Conservation (phyloP, 2,113 vertebrate genomes). For the Ceyx margarethae region DNA sequence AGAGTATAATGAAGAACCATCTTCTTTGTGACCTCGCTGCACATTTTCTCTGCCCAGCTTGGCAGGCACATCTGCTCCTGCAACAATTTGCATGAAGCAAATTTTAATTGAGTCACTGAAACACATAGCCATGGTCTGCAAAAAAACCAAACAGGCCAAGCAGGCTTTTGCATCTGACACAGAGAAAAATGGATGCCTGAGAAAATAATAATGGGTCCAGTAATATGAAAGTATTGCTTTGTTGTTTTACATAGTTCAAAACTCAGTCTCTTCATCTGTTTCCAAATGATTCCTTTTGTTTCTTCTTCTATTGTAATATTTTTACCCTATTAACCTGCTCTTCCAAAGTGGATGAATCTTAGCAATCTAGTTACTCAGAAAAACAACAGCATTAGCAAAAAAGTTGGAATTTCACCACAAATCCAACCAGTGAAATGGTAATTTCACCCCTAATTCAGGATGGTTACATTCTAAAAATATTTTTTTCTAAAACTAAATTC, state of each 20-base stretch:
- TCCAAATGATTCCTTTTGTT: neutral
- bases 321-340: neutral
- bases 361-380: neutral
- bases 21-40: conserved; percentile 45
- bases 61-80: conserved; percentile 57
- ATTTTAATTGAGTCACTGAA: conserved; percentile 55
- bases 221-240: neutral
- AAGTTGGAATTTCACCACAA: neutral
- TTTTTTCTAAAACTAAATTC: neutral
- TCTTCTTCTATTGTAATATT: neutral
- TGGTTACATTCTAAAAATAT: neutral
- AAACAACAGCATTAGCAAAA: neutral
- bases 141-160: neutral
- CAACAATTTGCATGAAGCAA: conserved; percentile 47
- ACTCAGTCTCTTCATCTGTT: neutral
- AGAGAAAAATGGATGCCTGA: neutral
- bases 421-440: neutral
- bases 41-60: conserved; percentile 48
- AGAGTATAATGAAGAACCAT: conserved; percentile 23
- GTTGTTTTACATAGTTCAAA: neutral
- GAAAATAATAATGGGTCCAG: neutral
- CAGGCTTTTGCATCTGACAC: neutral
- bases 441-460: neutral
- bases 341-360: neutral
- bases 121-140: neutral